Conservation (phyloP, 2,888 invertebrate species). For the Unio pictorum region DNA sequence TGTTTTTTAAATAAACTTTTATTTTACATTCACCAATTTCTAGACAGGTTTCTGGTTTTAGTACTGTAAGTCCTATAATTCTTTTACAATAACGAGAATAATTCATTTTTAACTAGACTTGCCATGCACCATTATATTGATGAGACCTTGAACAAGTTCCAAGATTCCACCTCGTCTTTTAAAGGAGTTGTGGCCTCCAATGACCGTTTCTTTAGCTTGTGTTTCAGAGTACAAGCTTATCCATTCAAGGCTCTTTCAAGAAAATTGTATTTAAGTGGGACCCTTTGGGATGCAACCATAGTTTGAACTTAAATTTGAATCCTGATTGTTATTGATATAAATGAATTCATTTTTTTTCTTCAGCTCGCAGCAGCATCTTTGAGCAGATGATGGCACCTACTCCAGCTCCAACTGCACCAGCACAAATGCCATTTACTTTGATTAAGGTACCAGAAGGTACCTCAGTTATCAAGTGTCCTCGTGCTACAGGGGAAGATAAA, state of each 20-base stretch:
- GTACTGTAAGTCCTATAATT: no score
- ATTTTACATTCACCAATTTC: no score
- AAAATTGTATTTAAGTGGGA: not conserved
- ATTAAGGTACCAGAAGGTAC: slow-evolving; percentile 70
- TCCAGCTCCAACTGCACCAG: slow-evolving; percentile 9
- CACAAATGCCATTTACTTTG: slow-evolving; percentile 66
- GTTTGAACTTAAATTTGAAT: not conserved
- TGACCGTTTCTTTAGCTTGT: no score
- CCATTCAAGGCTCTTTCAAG: not conserved
- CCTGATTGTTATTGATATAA: not conserved
- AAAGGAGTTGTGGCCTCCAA: no score
- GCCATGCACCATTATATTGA: no score
- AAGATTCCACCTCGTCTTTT: no score
- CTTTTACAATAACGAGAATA: no score
- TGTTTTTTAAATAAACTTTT: no score
- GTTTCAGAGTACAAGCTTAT: not conserved
- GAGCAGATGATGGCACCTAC: slow-evolving; percentile 65
- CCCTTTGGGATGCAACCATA: not conserved
- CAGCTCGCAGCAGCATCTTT: slow-evolving; percentile 91
- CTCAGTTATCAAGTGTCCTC: slow-evolving; percentile 58
- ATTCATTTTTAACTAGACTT: no score
- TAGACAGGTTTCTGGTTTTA: no score
- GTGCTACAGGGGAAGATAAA: slow-evolving; percentile 69
- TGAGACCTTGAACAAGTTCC: no score
- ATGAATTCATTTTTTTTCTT: slow-evolving; percentile 19